Base-by-base conservation (phyloP, 2,113 vertebrate genomes). In the Podarcis raffonei region DNA sequence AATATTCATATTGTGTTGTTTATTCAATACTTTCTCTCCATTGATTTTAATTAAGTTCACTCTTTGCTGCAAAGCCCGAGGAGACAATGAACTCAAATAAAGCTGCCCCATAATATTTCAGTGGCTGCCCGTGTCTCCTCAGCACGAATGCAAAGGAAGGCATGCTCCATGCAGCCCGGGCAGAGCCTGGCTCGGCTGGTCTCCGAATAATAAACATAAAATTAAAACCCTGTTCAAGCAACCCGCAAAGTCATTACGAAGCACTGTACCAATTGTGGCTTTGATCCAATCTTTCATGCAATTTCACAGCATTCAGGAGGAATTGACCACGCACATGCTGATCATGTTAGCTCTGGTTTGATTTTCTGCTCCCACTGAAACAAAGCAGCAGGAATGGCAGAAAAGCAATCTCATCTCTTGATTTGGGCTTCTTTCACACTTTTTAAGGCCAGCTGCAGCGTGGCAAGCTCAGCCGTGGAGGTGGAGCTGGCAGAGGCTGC, bases 41-140 rank as follows among this genome's bases (percentile, higher is more conserved):
- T 93, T 95, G 95, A 95, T 96, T 96, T 96, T 97, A 96, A 96
- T 96, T 97, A 96, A 96, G 90, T 94, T 95, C 90, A 89, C 8
- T 93, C 80, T 90, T 90, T 93, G 86, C 92, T 94, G 93, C 89
- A 92, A 94, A 93, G 95, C 91, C 91, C 11, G n/a, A 93, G 93
- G 94, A 96, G 68, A 39, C 30, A 39, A n/a, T 48, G 82, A 93
- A 78, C 87, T 95, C 88, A 93, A 92, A 92, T 86, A 84, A 91
- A 93, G 93, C 94, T 84, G 84, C 77, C 83, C 9, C 84, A 79
- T 83, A 93, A 71, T 23, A 16, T 42, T 89, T 87, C 81, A 83
- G 32, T 93, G 88, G 89, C 92, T 90, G 6, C 85, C 80, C 12
- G 87, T 90, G 85, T 88, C 93, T 95, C 85, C 88, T 83, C 89